Conservation (phyloP, 2,113 vertebrate genomes). For the Aramus guarauna region DNA sequence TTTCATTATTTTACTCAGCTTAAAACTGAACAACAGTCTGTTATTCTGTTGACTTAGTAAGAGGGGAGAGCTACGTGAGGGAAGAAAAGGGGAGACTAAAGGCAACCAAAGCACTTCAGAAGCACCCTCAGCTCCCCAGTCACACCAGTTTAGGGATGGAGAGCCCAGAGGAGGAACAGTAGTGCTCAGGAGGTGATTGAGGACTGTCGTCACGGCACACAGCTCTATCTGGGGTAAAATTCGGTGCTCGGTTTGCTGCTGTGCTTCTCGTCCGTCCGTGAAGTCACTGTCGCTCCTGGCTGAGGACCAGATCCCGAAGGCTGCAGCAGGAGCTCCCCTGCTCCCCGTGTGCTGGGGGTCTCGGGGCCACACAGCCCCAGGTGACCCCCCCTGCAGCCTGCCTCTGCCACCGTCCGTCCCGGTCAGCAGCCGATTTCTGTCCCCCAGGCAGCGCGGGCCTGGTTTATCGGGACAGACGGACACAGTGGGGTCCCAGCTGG, state of each 20-base stretch:
- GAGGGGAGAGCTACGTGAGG: neutral
- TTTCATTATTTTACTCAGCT: slow-evolving; percentile 20
- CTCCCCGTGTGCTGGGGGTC: neutral
- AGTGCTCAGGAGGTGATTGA: neutral
- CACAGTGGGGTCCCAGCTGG: neutral
- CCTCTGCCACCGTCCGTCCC: too few species aligned
- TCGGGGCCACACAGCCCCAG: neutral
- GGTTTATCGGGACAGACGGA: neutral
- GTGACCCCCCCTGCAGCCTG: neutral
- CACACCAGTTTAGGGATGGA: neutral
- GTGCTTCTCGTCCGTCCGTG: neutral
- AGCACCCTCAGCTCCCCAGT: neutral
- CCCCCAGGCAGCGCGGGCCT: too few species aligned
- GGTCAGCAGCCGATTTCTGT: too few species aligned
- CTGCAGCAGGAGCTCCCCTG: neutral
- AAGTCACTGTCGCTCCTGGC: neutral
- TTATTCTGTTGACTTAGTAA: slow-evolving; percentile 27
- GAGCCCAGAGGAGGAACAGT: neutral
- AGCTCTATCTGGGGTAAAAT: neutral
- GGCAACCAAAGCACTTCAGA: neutral
- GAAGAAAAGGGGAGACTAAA: neutral
- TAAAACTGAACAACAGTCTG: slow-evolving; percentile 16
- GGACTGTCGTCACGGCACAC: neutral
- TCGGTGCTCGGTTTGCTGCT: neutral
- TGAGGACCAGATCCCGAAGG: neutral